Conservation (phyloP, 2,888 invertebrate species). For the Morpho deidamia region DNA sequence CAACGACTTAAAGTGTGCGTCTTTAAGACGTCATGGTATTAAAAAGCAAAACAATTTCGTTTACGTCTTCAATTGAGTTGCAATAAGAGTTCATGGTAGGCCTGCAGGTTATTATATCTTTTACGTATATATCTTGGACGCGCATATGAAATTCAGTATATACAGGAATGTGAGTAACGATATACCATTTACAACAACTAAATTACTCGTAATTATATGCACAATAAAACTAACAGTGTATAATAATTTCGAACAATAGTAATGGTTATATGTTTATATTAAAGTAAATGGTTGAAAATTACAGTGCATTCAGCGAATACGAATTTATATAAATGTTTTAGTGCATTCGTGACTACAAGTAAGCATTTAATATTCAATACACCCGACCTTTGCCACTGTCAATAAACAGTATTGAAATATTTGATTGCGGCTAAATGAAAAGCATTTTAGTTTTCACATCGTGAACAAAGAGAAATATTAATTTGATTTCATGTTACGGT, state of each 20-base stretch:
- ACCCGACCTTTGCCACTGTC: conserved; percentile 24
- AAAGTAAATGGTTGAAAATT: neutral
- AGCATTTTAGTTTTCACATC: neutral
- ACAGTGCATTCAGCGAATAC: neutral
- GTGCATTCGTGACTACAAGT: conserved; percentile 16
- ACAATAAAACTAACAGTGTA: neutral
- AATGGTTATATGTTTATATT: neutral
- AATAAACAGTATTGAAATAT: conserved; percentile 17
- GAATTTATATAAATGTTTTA: conserved; percentile 19
- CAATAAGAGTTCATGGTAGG: no score
- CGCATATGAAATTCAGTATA: no score
- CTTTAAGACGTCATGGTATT: no score
- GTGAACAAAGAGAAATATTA: neutral
- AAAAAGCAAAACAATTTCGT: no score
- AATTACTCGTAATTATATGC: neutral
- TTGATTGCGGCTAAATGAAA: conserved; percentile 3
- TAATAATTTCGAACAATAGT: neutral
- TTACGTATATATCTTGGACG: no score
- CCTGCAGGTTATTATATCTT: no score
- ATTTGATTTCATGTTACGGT: neutral
- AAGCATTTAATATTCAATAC: conserved; percentile 27
- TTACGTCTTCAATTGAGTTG: no score
- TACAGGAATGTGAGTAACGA: no score
- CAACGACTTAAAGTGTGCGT: no score
- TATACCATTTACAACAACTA: no score